phyloP scores from a whole-genome alignment of 2,888 invertebrate species.

The Psylliodes chrysocephalus region DNA sequence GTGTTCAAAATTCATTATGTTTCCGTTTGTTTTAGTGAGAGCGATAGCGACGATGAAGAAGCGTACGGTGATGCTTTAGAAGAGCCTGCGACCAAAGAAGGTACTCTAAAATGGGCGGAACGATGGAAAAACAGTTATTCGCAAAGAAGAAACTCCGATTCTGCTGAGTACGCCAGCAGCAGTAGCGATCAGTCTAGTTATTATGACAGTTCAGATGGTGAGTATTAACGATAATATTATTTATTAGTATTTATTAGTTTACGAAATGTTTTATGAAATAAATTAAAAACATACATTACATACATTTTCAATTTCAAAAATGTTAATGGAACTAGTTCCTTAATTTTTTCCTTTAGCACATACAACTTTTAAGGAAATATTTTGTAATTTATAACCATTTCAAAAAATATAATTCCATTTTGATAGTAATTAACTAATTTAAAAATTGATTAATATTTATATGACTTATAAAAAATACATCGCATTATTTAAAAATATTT shows the following conservation, averaged over 20 bases:
- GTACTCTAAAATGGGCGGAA: constrained; percentile 75
- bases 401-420: too few species aligned
- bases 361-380: too few species aligned
- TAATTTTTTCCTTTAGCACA: too few species aligned
- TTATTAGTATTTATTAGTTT: neutral
- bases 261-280: neutral
- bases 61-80: constrained; percentile 77
- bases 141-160: constrained; percentile 58
- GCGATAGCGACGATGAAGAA: constrained; percentile 73
- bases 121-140: constrained; percentile 72
- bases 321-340: too few species aligned
- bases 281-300: too few species aligned
- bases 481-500: too few species aligned
- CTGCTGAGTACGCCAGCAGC: constrained; percentile 61
- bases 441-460: too few species aligned
- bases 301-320: too few species aligned
- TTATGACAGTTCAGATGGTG: constrained; percentile 66
- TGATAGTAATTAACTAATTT: too few species aligned
- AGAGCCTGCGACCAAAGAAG: constrained; percentile 72
- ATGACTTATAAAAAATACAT: too few species aligned
- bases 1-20: too few species aligned
- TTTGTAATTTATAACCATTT: too few species aligned
- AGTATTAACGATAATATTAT: constrained; percentile 36
- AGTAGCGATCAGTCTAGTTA: constrained; percentile 63
- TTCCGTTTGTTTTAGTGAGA: constrained; percentile 69